Conservation (phyloP, 2,888 invertebrate species). For the Pimpla rufipes region DNA sequence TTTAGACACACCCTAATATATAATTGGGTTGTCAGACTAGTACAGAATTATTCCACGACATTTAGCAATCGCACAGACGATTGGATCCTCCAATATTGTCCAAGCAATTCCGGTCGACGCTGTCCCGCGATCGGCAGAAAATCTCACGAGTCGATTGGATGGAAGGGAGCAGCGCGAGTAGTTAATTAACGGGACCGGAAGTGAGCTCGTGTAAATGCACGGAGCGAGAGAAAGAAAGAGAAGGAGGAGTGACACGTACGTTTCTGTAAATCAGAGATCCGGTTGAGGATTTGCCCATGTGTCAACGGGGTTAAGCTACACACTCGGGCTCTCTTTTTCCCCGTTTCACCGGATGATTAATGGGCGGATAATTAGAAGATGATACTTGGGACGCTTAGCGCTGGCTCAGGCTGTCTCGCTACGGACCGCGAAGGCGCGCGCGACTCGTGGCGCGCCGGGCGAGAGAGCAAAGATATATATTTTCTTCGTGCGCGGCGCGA, state of each 20-base stretch:
- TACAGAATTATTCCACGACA: too few relatives aligned
- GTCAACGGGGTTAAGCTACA: conserved; percentile 62
- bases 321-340: neutral
- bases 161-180: neutral
- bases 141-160: neutral
- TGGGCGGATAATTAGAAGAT: conserved; percentile 83
- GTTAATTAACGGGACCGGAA: conserved; percentile 45
- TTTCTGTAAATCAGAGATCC: conserved; percentile 52
- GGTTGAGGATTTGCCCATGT: conserved; percentile 55
- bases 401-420: conserved; percentile 65
- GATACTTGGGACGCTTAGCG: conserved; percentile 78
- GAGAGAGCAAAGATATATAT: conserved; percentile 75
- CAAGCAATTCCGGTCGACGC: neutral
- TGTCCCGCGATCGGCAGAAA: neutral
- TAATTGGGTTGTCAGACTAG: too few relatives aligned
- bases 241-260: conserved; percentile 27
- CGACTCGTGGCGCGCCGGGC: conserved; percentile 67
- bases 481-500: conserved; percentile 74
- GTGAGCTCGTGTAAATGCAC: conserved; percentile 15
- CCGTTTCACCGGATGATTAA: conserved; percentile 79
- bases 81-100: too few relatives aligned
- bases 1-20: too few relatives aligned
- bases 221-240: conserved; percentile 13
- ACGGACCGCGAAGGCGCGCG: conserved; percentile 24
- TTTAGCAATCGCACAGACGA: too few relatives aligned